Base-by-base conservation (phyloP, 2,113 vertebrate genomes). In the Malaclemys terrapin region DNA sequence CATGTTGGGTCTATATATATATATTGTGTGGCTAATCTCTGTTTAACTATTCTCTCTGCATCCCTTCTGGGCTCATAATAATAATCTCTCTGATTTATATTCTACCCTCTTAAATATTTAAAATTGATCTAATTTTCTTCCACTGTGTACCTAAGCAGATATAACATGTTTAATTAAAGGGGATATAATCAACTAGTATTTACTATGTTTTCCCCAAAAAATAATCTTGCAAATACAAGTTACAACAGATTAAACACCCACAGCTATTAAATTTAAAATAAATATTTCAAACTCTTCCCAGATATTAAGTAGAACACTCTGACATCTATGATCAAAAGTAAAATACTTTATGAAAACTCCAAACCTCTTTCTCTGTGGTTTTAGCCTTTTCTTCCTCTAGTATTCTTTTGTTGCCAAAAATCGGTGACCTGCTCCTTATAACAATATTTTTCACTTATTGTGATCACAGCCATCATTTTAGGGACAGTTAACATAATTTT, bases 31-130 rank as follows among this genome's bases (percentile, higher is more conserved):
- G 72, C 79, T 97, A 96, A 96, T 95, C 90, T 96, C 88, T 93
- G 31, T 94, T 97, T 97, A 90, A 97, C 96, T 96, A 93, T 97
- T 98, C 94, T 96, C 80, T 90, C 95, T 97, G 82, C 85, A 92
- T 94, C 29, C 19, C 91, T 84, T 96, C 95, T 97, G 81, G 52
- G 78, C 87, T 96, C 88, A 93, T 94, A 97, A 94, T 94, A 95
- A 90, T 96, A 92, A 96, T 54, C 80, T 97, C 50, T 91, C 54
- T 94, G 82, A 97, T 97, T 96, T 96, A 95, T 97, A 97, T 96
- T 97, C 69, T 72, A 96, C 59, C 82, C 83, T 91, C 56, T 97
- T 97, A 98, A 98, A 97, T 98, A 97, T 96, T 95, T 96, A 96
- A 97, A 98, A 96, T 72, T 24, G 79, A 95, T 87, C 62, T 96